A percentile compares a stretch with the other conserved stretches of the same genome.
phyloP scores from a whole-genome alignment of 2,797 vertebrate species.

The Octomys mimax region DNA sequence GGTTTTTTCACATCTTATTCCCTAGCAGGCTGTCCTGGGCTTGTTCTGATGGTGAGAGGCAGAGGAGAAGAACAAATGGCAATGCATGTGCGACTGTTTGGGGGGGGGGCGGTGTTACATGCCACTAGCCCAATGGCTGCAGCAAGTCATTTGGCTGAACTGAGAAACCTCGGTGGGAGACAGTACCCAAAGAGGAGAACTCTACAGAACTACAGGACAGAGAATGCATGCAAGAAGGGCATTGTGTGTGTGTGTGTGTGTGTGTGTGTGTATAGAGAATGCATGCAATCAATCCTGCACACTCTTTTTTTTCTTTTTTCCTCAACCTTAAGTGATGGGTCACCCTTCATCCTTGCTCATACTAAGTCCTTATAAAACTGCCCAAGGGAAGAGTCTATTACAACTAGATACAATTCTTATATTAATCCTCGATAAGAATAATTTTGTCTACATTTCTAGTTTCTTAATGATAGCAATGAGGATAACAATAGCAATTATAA shows the following conservation, averaged over 20 bases:
- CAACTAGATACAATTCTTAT: constrained; percentile 15
- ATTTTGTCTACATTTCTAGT: constrained; percentile 32
- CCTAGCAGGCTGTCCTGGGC: neutral
- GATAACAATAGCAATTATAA: neutral
- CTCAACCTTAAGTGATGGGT: neutral
- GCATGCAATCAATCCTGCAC: neutral
- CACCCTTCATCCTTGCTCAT: neutral
- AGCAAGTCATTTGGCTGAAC: neutral
- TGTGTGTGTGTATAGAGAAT: neutral
- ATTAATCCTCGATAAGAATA: neutral
- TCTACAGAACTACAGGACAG: neutral
- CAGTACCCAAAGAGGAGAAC: neutral
- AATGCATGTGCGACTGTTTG: neutral
- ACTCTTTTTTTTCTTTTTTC: neutral
- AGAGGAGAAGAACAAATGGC: neutral
- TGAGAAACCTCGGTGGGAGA: neutral
- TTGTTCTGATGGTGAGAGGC: neutral
- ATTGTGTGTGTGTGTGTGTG: neutral
- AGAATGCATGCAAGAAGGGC: neutral
- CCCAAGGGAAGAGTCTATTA: neutral
- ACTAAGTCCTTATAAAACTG: constrained; percentile 5
- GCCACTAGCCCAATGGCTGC: neutral
- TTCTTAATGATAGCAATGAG: constrained; percentile 11
- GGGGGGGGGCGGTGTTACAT: neutral
- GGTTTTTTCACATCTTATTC: neutral